phyloP scores from a whole-genome alignment of 2,113 vertebrate species.

The Mus musculus region DNA sequence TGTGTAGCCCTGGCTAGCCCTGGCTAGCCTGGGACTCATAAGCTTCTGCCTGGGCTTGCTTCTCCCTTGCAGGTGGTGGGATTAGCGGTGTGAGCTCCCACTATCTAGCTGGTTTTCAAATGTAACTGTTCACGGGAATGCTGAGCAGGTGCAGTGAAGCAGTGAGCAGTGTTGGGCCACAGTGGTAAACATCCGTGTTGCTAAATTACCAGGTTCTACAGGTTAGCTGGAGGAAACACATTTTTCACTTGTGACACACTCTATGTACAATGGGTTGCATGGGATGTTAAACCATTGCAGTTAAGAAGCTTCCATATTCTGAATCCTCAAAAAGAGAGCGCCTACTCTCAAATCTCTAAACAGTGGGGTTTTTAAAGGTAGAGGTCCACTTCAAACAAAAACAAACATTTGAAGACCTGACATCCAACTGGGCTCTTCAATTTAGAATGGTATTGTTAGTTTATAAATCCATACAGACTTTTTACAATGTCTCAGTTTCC shows the following conservation, averaged over 20 bases:
- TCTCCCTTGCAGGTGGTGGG: neutral
- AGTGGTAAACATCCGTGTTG: neutral
- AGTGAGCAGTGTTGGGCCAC: neutral
- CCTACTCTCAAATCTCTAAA: conserved; percentile 38
- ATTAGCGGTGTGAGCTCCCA: neutral
- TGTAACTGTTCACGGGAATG: neutral
- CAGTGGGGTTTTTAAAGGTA: neutral
- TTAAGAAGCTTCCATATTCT: neutral
- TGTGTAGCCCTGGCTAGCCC: neutral
- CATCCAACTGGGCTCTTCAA: conserved; percentile 15
- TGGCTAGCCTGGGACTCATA: neutral
- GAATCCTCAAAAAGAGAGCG: neutral
- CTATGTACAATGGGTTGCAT: neutral
- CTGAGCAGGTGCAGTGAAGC: neutral
- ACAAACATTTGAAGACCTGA: neutral
- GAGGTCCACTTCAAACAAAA: neutral
- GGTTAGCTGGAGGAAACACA: neutral
- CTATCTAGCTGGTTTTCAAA: neutral
- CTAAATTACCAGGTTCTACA: too few species aligned
- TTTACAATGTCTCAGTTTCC: conserved; percentile 17
- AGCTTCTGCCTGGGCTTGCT: neutral
- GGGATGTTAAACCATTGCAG: neutral
- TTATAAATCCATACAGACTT: conserved; percentile 3
- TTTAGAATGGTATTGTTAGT: neutral
- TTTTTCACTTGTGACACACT: neutral